These are phyloP conservation scores for Ursus arctos DNA, from an alignment of 2,113 vertebrate species.

Conservation along the genomic window DNA sequence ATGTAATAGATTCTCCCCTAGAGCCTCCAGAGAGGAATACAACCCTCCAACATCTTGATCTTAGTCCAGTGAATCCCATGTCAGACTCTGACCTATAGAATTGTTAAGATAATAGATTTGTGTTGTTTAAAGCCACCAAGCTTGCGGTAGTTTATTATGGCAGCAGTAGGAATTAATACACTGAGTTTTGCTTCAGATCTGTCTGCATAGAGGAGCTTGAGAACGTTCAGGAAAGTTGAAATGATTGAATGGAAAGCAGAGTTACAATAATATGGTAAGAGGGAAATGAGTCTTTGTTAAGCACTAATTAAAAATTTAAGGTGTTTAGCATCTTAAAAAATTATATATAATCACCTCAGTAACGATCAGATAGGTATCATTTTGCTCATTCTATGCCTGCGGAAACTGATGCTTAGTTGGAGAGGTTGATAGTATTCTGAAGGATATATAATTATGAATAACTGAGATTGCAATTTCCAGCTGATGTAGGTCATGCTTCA, in stretches of 20 bases:
- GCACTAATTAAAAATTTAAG: not conserved
- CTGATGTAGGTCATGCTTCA: not conserved
- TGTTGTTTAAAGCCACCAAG: not conserved
- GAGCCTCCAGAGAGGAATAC: not conserved
- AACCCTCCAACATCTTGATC: not conserved
- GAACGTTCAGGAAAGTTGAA: not conserved
- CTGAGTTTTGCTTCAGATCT: not conserved
- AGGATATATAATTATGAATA: not conserved
- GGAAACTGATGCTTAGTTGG: not conserved
- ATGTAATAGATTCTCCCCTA: not conserved
- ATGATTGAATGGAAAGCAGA: not conserved
- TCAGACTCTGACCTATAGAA: not conserved
- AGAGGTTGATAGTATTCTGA: not conserved
- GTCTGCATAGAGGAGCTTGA: not conserved
- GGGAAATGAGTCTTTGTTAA: not conserved
- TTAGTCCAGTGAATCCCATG: not conserved
- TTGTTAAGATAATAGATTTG: not conserved
- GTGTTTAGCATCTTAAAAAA: not conserved
- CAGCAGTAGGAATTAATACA: not conserved
- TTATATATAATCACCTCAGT: not conserved
- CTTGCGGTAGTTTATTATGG: not conserved
- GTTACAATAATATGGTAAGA: not conserved
- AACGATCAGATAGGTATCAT: not conserved
- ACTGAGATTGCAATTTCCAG: not conserved
- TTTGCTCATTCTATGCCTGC: not conserved